Evolutionary conservation across 2,888 invertebrate species (phyloP), one percentile per base, ranked within the genome.

Genomic region (Augiades crinisus): DNA sequence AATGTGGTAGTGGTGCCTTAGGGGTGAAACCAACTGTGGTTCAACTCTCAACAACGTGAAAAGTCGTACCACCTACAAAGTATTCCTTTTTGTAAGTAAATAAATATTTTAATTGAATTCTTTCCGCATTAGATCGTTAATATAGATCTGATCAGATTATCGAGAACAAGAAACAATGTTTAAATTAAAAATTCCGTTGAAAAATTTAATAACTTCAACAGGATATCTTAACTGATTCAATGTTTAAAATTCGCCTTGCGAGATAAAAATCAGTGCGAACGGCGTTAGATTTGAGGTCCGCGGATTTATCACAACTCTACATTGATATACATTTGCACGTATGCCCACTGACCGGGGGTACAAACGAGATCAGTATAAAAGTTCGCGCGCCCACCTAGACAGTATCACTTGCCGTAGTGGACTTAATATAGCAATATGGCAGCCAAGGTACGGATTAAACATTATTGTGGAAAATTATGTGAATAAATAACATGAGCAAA

Each of bases 361-460:
- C 56, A 57, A 81, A 75, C 64, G 64, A 67, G 65, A 62, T 62
- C 68, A 74, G 74, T 88, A 88, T 88, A 88, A 75, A 88, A 84
- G 78, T 75, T 63, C 70, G 69, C 64, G 74, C 68, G 64, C 67
- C 65, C 70, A 72, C 68, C 65, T 63, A 67, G 65, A 63, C 67
- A 52, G 77, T 83, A 88, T 87, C 88, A 88, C 80, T 87, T 78
- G 83, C 69, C 68, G 75, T 72, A 72, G 78, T 74, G 79, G 72
- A 80, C 71, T 78, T 79, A 71, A 77, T 78, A 81, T 72, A 75
- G 66, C 76, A 82, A 75, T 84, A 88, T 88, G 88, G 85, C 87
- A 79, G 81, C 87, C 70, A 88, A 88, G 88, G 88, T 88, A 87
- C 67, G 68, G 65, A 56, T 54, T 62, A 65, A 60, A 34, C 33